Base-by-base conservation (phyloP, 2,113 vertebrate species). In the Tragelaphus buxtoni region DNA sequence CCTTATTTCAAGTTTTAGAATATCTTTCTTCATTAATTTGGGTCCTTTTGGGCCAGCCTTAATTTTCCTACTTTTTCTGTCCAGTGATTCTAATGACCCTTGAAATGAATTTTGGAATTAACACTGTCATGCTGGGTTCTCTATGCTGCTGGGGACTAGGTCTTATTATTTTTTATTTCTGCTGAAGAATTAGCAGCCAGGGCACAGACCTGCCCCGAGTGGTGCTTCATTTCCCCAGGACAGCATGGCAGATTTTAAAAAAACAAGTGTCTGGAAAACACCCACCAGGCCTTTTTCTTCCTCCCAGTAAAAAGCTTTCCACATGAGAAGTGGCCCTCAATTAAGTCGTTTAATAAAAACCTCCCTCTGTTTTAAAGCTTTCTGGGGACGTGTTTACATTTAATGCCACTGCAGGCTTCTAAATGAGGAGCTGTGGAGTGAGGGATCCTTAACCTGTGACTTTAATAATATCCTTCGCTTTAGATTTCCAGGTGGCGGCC, bases 341-440 rank as follows among this genome's bases (percentile, higher is more conserved):
- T 98, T 97, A 97, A 97, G 90, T 81, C n/a, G 7, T 88, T 97
- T 97, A 97, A 97, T 98, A 96, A 95, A 95, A 93, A 63, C 96
- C 96, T 96, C 93, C 84, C 79, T 86, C 60, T 47, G 92, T 91
- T 97, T 95, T 96, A 98, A 97, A 95, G 96, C 95, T 47, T 94
- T 97, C 94, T 97, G 61, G 91, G 91, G 86, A 82, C 26, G 55
- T 97, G 97, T 98, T 98, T 98, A 97, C 97, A 95, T 26, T 95
- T 28, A 87, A 87, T 0, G 80, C 80, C 93, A 79, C 91, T 26
- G 35, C 22, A 2, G 74, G 42, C 90, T 97, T 85, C 97, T 96
- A 95, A 97, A 94, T 96, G 98, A 96, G 92, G 92, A 91, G 89
- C 87, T 91, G 91, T 86, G 82, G 91, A 96, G 91, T 94, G 95